Conservation (phyloP, 2,888 invertebrate genomes). For the Hirudinaria manillensis region DNA sequence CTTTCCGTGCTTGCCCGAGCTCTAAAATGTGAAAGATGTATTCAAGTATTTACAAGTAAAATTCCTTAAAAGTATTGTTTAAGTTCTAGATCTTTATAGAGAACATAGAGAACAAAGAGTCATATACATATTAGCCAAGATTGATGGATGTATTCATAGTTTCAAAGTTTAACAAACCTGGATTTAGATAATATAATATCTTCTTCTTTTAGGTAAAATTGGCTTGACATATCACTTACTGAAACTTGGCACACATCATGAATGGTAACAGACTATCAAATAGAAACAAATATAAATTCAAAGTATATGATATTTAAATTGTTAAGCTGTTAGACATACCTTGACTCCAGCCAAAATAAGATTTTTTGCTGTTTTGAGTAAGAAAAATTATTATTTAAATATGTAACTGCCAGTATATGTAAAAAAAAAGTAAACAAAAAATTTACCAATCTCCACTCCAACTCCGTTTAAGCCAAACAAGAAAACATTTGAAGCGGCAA, state of each 20-base stretch:
- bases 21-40: constrained; percentile 41
- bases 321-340: constrained; percentile 40
- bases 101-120: too few relatives aligned
- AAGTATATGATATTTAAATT: neutral
- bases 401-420: neutral
- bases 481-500: constrained; percentile 51
- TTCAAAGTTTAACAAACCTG: constrained; percentile 17
- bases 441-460: constrained; percentile 52
- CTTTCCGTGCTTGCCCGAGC: constrained; percentile 47
- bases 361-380: constrained; percentile 49
- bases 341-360: constrained; percentile 52
- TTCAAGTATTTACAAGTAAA: too few relatives aligned
- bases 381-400: constrained; percentile 2
- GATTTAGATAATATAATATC: constrained; percentile 43
- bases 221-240: constrained; percentile 47
- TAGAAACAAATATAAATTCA: constrained; percentile 25
- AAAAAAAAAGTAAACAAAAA: constrained; percentile 14
- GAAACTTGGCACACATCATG: constrained; percentile 46
- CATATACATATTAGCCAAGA: too few relatives aligned
- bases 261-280: constrained; percentile 48
- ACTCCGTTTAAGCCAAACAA: constrained; percentile 51
- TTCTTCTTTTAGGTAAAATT: constrained; percentile 50
- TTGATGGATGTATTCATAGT: too few relatives aligned
- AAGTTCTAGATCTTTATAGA: too few relatives aligned
- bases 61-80: too few relatives aligned